Evolutionary conservation across 2,113 vertebrate species (phyloP).

Genomic region (Lontra canadensis): DNA sequence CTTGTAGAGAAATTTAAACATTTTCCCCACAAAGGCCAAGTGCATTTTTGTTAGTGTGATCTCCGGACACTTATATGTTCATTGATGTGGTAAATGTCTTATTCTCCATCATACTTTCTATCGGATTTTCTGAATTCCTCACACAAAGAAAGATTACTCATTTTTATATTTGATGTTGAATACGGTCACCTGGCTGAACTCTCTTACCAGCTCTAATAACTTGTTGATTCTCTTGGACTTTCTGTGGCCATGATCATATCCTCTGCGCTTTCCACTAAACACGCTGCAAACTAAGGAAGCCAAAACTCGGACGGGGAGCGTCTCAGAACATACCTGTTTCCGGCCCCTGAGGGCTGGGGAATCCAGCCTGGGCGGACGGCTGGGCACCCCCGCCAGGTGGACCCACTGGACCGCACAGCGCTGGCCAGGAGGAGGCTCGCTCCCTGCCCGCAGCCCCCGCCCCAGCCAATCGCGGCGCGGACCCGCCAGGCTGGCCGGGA

Average conservation of each 20-base stretch:
- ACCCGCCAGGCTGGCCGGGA: neutral
- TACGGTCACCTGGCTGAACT: neutral
- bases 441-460: neutral
- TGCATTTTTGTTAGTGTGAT: neutral
- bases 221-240: neutral
- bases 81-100: neutral
- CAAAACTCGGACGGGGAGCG: neutral
- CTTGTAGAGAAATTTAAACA: neutral
- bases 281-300: neutral
- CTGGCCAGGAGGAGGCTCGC: neutral
- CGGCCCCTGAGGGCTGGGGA: accelerated
- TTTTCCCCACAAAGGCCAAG: neutral
- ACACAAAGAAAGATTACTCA: neutral
- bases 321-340: neutral
- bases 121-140: neutral
- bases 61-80: neutral
- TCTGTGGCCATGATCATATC: neutral
- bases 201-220: neutral
- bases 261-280: neutral
- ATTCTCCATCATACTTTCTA: neutral
- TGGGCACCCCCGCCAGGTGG: neutral
- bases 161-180: neutral
- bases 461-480: constrained; percentile 30
- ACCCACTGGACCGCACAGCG: accelerated
- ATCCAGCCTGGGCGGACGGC: neutral